phyloP scores from a whole-genome alignment of 2,113 vertebrate species.

The Passerina amoena region DNA sequence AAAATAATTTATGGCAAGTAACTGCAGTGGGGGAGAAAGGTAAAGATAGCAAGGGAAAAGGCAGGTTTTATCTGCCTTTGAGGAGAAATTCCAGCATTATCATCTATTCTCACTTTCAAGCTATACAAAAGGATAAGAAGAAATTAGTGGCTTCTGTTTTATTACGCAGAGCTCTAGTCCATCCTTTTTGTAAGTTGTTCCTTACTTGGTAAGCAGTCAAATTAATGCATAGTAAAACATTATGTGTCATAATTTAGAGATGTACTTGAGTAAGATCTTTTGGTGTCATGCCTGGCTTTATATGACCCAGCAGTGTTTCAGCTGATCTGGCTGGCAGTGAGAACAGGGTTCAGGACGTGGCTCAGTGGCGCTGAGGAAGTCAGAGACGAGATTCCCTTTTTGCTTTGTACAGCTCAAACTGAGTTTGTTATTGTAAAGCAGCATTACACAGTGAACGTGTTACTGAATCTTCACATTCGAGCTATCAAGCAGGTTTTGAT shows the following conservation, averaged over 20 bases:
- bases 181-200: background rate
- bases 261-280: background rate
- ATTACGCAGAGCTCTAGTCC: background rate
- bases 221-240: background rate
- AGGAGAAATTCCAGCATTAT: background rate
- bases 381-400: background rate
- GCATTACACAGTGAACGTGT: background rate
- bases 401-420: background rate
- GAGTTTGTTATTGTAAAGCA: background rate
- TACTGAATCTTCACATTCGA: background rate
- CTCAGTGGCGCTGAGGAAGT: background rate
- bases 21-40: background rate
- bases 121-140: background rate
- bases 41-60: background rate
- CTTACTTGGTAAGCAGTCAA: background rate
- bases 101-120: background rate
- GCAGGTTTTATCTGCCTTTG: background rate
- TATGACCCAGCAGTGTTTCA: background rate
- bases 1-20: background rate
- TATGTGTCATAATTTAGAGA: background rate
- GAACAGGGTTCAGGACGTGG: background rate
- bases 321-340: background rate
- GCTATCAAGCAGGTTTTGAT: background rate
- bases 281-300: background rate
- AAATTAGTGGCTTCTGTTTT: background rate